Percentiles rank a stretch among this genome's conserved stretches.
These are phyloP conservation scores for Eretmocerus hayati DNA, from an alignment of 2,888 invertebrate species.

Conservation along the genomic window DNA sequence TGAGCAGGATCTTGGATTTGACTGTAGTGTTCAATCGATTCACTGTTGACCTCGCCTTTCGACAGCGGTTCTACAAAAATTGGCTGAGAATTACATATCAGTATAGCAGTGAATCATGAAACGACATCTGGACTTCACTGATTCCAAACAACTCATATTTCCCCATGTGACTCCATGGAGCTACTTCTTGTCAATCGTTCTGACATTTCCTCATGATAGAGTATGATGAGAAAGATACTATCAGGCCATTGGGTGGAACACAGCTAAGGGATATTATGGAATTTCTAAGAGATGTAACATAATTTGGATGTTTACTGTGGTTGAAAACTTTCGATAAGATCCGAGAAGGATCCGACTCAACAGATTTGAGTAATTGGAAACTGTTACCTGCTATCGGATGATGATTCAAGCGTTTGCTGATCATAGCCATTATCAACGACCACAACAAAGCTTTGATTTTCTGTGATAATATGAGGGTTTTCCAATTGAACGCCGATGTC, in stretches of 20 bases:
- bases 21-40: slow-evolving; percentile 79
- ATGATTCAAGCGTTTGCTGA: slow-evolving; percentile 61
- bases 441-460: slow-evolving; percentile 80
- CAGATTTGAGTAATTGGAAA: not conserved
- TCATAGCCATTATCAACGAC: slow-evolving; percentile 72
- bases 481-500: slow-evolving; percentile 77
- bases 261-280: slow-evolving; percentile 76
- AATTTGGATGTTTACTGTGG: slow-evolving; percentile 69
- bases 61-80: slow-evolving; percentile 86
- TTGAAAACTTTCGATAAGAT: not conserved
- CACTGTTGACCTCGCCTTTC: slow-evolving; percentile 71
- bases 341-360: slow-evolving; percentile 1
- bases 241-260: slow-evolving; percentile 83
- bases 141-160: slow-evolving; percentile 48
- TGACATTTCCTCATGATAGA: slow-evolving; percentile 79
- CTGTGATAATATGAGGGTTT: slow-evolving; percentile 87
- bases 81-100: too few relatives aligned
- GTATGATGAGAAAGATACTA: slow-evolving; percentile 97
- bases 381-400: slow-evolving; percentile 60
- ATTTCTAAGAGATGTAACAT: slow-evolving; percentile 74
- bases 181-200: slow-evolving; percentile 75
- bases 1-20: slow-evolving; percentile 66
- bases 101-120: too few relatives aligned
- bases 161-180: slow-evolving; percentile 66
- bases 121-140: not conserved